Evolutionary conservation across 2,888 invertebrate species (phyloP).

Genomic region (Fragum fragum): DNA sequence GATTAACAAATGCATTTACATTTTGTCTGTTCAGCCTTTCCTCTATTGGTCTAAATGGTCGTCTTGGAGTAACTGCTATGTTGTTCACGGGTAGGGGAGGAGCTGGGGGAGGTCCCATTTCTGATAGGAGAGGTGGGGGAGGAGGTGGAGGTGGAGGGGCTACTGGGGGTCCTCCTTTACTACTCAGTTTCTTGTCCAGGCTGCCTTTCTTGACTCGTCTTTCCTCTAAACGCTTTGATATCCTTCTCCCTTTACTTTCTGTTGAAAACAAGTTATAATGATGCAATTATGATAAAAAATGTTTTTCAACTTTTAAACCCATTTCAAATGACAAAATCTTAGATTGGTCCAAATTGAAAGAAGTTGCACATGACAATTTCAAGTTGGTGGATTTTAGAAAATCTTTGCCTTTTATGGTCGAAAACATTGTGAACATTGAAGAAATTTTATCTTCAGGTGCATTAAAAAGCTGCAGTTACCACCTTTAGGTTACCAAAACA

Average conservation of each 20-base stretch:
- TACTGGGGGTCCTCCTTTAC: slow-evolving; percentile 35
- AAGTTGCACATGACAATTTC: too few species aligned
- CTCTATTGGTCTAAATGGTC: slow-evolving; percentile 19
- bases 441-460: too few species aligned
- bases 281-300: background rate
- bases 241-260: slow-evolving; percentile 73
- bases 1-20: too few species aligned
- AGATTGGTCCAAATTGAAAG: too few species aligned
- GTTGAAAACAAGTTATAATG: slow-evolving; percentile 4
- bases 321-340: too few species aligned
- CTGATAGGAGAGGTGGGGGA: slow-evolving; percentile 40
- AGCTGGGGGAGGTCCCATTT: slow-evolving; percentile 16
- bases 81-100: background rate
- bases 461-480: too few species aligned
- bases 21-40: slow-evolving; percentile 17
- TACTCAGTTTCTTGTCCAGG: background rate
- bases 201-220: slow-evolving; percentile 47
- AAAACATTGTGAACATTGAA: too few species aligned
- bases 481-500: too few species aligned
- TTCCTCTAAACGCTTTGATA: slow-evolving; percentile 69
- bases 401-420: too few species aligned
- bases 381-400: too few species aligned
- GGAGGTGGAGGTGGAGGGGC: slow-evolving; percentile 73
- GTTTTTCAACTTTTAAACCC: too few species aligned
- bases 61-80: slow-evolving; percentile 2